phyloP scores from a whole-genome alignment of 2,888 invertebrate species.

The Lepas anatifera region DNA sequence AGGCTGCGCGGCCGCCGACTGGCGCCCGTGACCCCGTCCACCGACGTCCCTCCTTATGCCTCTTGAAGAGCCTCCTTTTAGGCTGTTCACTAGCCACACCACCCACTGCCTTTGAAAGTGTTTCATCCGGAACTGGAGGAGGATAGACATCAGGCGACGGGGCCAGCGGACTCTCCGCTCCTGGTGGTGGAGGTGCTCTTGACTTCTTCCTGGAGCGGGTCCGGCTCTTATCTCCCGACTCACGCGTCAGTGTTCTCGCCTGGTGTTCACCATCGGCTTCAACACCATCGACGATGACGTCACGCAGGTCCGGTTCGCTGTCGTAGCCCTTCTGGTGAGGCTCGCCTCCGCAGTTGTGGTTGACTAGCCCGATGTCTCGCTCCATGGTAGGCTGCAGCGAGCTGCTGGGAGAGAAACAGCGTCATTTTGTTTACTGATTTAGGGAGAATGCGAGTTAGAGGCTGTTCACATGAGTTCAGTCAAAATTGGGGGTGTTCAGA shows the following conservation, averaged over 20 bases:
- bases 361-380: too few relatives aligned
- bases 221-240: neutral
- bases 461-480: neutral
- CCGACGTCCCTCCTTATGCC: neutral
- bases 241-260: neutral
- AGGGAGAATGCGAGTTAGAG: neutral
- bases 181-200: neutral
- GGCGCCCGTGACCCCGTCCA: neutral
- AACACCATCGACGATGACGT: slow-evolving; percentile 11
- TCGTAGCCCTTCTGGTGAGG: slow-evolving; percentile 40
- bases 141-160: neutral
- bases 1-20: neutral
- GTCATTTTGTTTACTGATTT: too few relatives aligned
- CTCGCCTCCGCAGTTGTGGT: neutral
- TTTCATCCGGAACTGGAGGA: too few relatives aligned
- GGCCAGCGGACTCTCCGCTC: neutral
- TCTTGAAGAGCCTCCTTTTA: neutral
- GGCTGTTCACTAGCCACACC: too few relatives aligned
- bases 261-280: neutral
- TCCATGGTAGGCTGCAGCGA: neutral
- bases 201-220: neutral
- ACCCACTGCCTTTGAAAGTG: too few relatives aligned
- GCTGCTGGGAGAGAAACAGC: neutral
- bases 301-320: slow-evolving; percentile 57
- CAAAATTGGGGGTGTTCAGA: neutral